phyloP scores from a whole-genome alignment of 2,797 vertebrate genomes.

The Gymnopithys bicolor region DNA sequence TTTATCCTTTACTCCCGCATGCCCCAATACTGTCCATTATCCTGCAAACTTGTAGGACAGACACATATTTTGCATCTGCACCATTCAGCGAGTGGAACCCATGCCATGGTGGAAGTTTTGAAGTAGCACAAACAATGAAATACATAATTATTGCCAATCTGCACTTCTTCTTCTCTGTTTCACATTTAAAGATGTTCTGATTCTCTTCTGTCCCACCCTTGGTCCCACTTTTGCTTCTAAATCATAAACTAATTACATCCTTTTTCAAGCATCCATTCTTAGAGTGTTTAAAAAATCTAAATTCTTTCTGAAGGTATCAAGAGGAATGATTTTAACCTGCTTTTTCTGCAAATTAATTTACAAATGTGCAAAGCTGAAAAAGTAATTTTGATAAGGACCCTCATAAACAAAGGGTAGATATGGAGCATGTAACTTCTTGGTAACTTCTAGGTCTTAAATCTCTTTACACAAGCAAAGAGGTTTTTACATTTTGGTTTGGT shows the following conservation, averaged over 20 bases:
- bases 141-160: neutral
- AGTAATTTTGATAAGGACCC: neutral
- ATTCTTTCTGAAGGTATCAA: neutral
- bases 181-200: neutral
- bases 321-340: neutral
- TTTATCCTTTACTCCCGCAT: neutral
- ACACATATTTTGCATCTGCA: neutral
- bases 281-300: neutral
- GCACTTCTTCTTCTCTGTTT: neutral
- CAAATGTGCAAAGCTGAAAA: neutral
- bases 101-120: neutral
- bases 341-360: neutral
- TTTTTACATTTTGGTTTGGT: neutral
- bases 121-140: neutral
- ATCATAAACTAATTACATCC: neutral
- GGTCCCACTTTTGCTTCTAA: neutral
- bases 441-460: neutral
- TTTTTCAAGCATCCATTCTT: neutral
- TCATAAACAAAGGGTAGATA: neutral
- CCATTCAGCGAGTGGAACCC: rapidly evolving
- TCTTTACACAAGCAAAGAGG: neutral
- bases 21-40: too few relatives aligned
- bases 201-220: neutral
- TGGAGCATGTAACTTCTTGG: rapidly evolving
- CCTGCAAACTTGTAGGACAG: rapidly evolving